Base-by-base conservation (phyloP, 2,113 vertebrate species). In the Terrapene triunguis region DNA sequence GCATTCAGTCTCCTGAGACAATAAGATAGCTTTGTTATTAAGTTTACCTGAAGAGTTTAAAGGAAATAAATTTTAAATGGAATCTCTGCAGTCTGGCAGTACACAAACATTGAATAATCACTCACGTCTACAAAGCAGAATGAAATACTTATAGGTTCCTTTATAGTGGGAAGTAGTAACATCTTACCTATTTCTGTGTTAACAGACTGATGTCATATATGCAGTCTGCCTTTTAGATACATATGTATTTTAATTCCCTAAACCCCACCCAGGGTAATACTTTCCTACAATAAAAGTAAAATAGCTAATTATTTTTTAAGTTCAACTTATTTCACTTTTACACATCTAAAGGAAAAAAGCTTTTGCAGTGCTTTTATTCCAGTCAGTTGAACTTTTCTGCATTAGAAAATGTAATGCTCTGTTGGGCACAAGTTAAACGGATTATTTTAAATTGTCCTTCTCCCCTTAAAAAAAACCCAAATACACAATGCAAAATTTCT, bases 1-100 rank as follows among this genome's bases (percentile, higher is more conserved):
- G 99, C 99, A 98, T 99, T 99, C 90, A 99, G 89, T 89, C 98
- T 97, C 95, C 99, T 99, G 93, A 94, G 96, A 97, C 51, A 90
- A 94, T 72, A 94, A 96, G 88, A 88, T 48, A 93, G 90, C 65
- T 80, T 72, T 76, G 12, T 85, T 72, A 42, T 65, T 85, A 24
- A n/a, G 10, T 53, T 94, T 94, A 6, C 47, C 21, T 90, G n/a
- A 95, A 96, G 88, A 80, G 83, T 80, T 57, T 91, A n/a, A 88
- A 83, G 93, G 51, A 85, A 91, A 54, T 86, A 57, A 74, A 96
- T 19, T 2, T 2, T 48, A 74, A 50, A 59, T 10, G 29, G 57
- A 79, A 90, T 17, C 59, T 85, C 54, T 62, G 5, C 38, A 65
- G 32, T 62, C 55, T 10, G 78, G 57, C 55, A n/a, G 86, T 57